Evolutionary conservation across 1,140 invertebrate genomes (phyloP).

Genomic region (Anoplophora glabripennis): DNA sequence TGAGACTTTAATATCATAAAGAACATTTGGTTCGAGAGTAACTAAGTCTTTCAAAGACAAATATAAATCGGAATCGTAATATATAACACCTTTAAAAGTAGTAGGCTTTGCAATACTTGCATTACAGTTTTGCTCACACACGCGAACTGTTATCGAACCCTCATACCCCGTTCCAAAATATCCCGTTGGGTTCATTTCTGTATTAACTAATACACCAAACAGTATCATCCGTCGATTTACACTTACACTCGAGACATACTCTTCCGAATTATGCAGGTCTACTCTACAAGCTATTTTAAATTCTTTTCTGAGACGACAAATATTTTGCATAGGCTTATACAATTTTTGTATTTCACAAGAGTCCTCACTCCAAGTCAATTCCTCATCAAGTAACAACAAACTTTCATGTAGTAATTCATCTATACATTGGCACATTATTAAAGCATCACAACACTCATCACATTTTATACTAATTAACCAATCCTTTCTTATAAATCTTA

Average conservation of each 20-base stretch:
- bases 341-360: background rate
- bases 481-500: slow-evolving; percentile 25
- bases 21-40: slow-evolving; percentile 27
- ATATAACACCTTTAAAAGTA: slow-evolving; percentile 22
- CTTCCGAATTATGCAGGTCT: slow-evolving; percentile 22
- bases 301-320: slow-evolving; percentile 25
- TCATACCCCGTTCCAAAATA: slow-evolving; percentile 15
- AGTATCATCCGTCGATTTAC: slow-evolving; percentile 25
- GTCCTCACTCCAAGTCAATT: slow-evolving; percentile 10
- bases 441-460: slow-evolving; percentile 22
- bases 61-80: slow-evolving; percentile 31
- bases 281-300: slow-evolving; percentile 34
- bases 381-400: slow-evolving; percentile 14
- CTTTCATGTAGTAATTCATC: slow-evolving; percentile 22
- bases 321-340: slow-evolving; percentile 16
- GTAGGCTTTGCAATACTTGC: slow-evolving; percentile 22
- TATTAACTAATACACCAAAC: slow-evolving; percentile 29
- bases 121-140: slow-evolving; percentile 26
- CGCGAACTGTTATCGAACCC: slow-evolving; percentile 21
- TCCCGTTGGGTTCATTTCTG: slow-evolving; percentile 22
- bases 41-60: slow-evolving; percentile 28
- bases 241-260: slow-evolving; percentile 24
- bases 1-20: slow-evolving; percentile 38
- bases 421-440: slow-evolving; percentile 13
- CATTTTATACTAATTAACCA: slow-evolving; percentile 15